Base-by-base conservation (phyloP, 2,888 invertebrate genomes). In the Cryptus viduatorius region DNA sequence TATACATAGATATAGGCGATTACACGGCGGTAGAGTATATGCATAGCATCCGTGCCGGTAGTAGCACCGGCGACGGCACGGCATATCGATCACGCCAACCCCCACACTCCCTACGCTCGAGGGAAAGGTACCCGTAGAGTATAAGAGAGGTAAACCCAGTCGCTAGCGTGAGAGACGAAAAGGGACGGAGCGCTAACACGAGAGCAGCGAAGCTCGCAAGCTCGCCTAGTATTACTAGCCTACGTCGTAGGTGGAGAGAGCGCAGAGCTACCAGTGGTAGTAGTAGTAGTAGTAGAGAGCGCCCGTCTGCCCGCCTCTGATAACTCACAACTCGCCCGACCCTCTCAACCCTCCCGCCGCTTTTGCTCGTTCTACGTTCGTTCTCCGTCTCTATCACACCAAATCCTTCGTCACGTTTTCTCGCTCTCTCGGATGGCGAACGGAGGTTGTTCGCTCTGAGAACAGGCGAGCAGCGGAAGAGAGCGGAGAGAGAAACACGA, bases 51-150 rank as follows among this genome's bases (percentile, higher is more conserved):
- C 76, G 65, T 67, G 78, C 48, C 61, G 71, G 76, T 75, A 75
- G 81, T 78, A 73, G 79, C 73, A 78, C 84, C 78, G 78, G 82
- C 79, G 85, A 83, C 76, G 85, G 79, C 83, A 83, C 79, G 83
- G 85, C 83, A 79, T 85, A 85, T 85, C 85, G 85, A 85, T 81
- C 85, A 75, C 82, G 72, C 65, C 59, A 67, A 64, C 61, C 82
- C 79, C 53, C 71, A 53, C 46, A 65, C 10, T 19, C 53, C 31
- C 44, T n/a, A 29, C 71, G 37, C 37, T 42, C 46, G 72, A 50
- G 67, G 72, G 24, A 82, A 73, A 82, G 31, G 67, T 72, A 68
- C 59, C 24, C 42, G 29, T 31, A 68, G 61, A 29, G 61, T 81
- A 69, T 72, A 67, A 42, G 19, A 76, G 76, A 65, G 53, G n/a